Evolutionary conservation across 2,797 vertebrate species (phyloP).

Genomic region (Spheniscus humboldti): DNA sequence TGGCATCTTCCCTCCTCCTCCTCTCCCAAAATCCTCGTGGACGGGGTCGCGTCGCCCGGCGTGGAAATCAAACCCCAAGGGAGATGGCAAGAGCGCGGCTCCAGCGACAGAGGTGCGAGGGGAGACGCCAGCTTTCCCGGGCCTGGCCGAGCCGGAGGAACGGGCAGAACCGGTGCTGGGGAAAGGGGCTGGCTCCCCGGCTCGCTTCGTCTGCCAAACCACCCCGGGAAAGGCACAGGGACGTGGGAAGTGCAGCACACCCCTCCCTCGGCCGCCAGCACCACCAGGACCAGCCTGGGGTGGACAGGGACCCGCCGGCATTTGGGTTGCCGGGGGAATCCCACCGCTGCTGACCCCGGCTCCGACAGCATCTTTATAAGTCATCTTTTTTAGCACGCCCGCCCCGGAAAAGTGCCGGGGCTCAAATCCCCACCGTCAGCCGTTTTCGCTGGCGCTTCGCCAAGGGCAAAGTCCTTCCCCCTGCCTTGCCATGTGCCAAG

Average conservation of each 20-base stretch:
- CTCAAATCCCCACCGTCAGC: background rate
- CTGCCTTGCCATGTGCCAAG: background rate
- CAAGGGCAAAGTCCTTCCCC: slow-evolving; percentile 12
- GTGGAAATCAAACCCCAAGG: background rate
- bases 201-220: background rate
- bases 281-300: background rate
- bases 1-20: background rate
- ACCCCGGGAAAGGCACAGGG: background rate
- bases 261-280: background rate
- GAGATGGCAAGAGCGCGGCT: fast-evolving
- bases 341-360: fast-evolving
- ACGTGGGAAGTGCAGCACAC: background rate
- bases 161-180: background rate
- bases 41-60: fast-evolving
- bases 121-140: background rate
- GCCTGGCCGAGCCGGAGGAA: background rate
- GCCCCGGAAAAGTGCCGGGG: background rate
- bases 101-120: background rate
- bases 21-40: background rate
- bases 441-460: background rate
- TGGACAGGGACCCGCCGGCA: background rate
- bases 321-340: background rate
- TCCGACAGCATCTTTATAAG: background rate
- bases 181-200: background rate
- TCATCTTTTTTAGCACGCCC: fast-evolving